Evolutionary conservation across 2,797 vertebrate species (phyloP).

Genomic region (Clarias platycephalus): DNA sequence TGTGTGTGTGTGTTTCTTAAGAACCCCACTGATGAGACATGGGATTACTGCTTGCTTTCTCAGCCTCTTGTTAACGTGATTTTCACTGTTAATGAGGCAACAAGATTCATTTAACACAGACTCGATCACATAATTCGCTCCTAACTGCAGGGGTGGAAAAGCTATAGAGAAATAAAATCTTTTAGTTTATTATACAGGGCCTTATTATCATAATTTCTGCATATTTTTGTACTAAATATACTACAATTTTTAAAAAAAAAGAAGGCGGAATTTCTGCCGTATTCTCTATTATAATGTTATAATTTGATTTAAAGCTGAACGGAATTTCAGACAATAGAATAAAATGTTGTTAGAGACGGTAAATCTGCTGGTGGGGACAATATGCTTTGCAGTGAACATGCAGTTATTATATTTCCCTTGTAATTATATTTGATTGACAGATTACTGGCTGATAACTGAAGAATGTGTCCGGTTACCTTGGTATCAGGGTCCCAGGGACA

Average conservation of each 20-base stretch:
- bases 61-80: conserved; percentile 42
- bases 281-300: background rate
- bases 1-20: conserved; percentile 26
- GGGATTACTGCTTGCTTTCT: conserved; percentile 37
- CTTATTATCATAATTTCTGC: background rate
- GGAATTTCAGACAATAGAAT: background rate
- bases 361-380: background rate
- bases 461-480: conserved; percentile 73
- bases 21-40: conserved; percentile 24
- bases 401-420: conserved; percentile 29
- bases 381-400: background rate
- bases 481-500: conserved; percentile 86
- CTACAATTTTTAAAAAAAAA: background rate
- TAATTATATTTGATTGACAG: conserved; percentile 47
- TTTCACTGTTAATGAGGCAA: conserved; percentile 43
- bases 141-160: conserved; percentile 15
- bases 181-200: background rate
- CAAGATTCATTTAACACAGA: conserved; percentile 24
- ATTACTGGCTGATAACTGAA: conserved; percentile 6
- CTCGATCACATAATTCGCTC: conserved; percentile 22
- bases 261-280: background rate
- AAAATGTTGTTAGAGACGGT: conserved; percentile 8
- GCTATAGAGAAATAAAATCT: conserved; percentile 14
- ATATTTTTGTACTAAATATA: background rate
- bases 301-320: background rate